Evolutionary conservation across 2,888 invertebrate genomes (phyloP).

Genomic region (Mechanitis mazaeus): DNA sequence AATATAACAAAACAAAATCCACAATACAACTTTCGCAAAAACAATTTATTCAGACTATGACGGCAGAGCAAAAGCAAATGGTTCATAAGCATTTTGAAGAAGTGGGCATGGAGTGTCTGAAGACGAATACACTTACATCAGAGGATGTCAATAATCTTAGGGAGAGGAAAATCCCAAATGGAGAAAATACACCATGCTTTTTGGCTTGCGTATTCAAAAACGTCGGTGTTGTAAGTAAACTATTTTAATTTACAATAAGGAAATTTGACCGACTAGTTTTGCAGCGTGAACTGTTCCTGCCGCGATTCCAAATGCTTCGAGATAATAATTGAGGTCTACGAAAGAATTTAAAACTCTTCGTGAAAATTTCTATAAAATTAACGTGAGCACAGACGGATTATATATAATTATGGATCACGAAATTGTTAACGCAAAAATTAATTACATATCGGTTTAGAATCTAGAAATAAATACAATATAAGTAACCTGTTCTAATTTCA

Average conservation of each 20-base stretch:
- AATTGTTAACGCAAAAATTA: too few relatives aligned
- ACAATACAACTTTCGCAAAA: not conserved
- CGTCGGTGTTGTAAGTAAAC: conserved; percentile 52
- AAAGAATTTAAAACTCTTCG: too few relatives aligned
- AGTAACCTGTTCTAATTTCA: not conserved
- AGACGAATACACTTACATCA: conserved; percentile 42
- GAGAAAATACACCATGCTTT: conserved; percentile 58
- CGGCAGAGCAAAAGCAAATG: conserved; percentile 50
- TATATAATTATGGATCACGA: too few relatives aligned
- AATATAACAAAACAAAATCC: too few relatives aligned
- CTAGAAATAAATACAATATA: not conserved
- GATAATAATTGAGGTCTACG: too few relatives aligned
- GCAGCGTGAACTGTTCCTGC: too few relatives aligned
- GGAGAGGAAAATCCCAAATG: conserved; percentile 42
- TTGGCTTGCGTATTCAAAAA: conserved; percentile 56
- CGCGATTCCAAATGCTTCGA: too few relatives aligned
- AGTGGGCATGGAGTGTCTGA: conserved; percentile 49
- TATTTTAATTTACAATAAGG: too few relatives aligned
- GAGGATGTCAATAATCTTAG: conserved; percentile 49
- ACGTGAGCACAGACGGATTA: too few relatives aligned
- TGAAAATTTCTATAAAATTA: too few relatives aligned
- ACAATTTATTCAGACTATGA: conserved; percentile 48
- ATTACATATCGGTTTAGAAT: too few relatives aligned
- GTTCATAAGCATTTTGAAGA: conserved; percentile 53
- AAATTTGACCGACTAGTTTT: too few relatives aligned